A percentile compares a stretch with the other conserved stretches of the same genome.
phyloP scores from a whole-genome alignment of 2,797 vertebrate species.

The Bradypodion pumilum region DNA sequence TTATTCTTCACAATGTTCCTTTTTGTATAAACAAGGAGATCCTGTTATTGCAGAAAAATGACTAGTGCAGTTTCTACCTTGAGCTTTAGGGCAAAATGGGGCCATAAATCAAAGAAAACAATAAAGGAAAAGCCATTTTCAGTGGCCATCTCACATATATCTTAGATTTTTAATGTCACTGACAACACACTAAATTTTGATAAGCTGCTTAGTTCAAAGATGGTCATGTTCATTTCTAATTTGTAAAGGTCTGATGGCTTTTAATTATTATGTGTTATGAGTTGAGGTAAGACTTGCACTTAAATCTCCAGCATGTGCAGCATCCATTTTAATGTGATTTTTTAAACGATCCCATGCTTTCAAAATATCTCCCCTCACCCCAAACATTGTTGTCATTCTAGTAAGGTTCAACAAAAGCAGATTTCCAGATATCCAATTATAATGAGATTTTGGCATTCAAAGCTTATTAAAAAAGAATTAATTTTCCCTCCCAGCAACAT shows the following conservation, averaged over 20 bases:
- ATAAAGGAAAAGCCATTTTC: neutral
- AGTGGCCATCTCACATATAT: neutral
- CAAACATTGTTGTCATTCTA: neutral
- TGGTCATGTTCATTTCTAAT: constrained; percentile 5
- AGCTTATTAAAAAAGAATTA: constrained; percentile 1
- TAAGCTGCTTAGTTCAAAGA: constrained; percentile 13
- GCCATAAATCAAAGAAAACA: too few species aligned
- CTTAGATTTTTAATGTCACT: neutral
- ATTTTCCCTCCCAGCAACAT: constrained; percentile 22
- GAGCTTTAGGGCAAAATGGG: neutral
- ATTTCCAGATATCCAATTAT: neutral
- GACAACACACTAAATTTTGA: constrained; percentile 22
- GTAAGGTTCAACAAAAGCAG: neutral
- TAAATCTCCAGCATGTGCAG: constrained; percentile 1
- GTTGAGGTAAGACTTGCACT: neutral
- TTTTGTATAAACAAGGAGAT: neutral
- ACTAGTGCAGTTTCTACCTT: neutral
- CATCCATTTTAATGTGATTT: neutral
- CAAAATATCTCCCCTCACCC: neutral
- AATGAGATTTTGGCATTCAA: neutral
- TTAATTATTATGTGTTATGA: neutral
- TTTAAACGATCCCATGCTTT: constrained; percentile 17
- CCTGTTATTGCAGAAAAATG: neutral
- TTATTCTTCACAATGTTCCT: neutral
- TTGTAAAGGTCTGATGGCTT: neutral